phyloP scores from a whole-genome alignment of 37 sponge, comb jelly and placozoan species.

The Cliona cf. orientalis region DNA sequence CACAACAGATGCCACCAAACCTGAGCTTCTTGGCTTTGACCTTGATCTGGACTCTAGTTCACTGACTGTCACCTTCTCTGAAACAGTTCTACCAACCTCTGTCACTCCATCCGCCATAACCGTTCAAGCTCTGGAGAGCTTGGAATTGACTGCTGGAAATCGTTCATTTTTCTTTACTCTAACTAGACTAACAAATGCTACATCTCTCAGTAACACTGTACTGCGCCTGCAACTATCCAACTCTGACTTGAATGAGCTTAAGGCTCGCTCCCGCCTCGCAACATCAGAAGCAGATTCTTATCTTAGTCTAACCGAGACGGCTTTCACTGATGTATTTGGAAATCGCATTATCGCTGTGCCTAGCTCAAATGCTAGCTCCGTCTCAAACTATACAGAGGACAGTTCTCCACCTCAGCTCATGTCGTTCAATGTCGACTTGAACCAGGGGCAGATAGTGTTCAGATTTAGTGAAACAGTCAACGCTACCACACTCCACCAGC shows the following conservation, averaged over 20 bases:
- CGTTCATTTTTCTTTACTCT: slow-evolving; percentile 51
- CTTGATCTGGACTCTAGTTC: slow-evolving; percentile 77
- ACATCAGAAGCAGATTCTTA: slow-evolving; percentile 42
- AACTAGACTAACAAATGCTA: slow-evolving; percentile 28
- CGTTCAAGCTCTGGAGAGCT: slow-evolving; percentile 31
- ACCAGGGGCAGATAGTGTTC: slow-evolving; percentile 68
- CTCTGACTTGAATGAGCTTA: slow-evolving; percentile 76
- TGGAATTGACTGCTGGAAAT: slow-evolving; percentile 20
- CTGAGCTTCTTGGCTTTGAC: slow-evolving; percentile 57
- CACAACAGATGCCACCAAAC: slow-evolving; percentile 60
- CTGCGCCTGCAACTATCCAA: slow-evolving; percentile 46
- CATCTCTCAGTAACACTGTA: slow-evolving; percentile 45
- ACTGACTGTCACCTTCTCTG: slow-evolving; percentile 79
- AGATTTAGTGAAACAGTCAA: slow-evolving; percentile 89
- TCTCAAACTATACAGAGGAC: slow-evolving; percentile 51
- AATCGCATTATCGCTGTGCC: slow-evolving; percentile 45
- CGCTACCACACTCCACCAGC: slow-evolving; percentile 33
- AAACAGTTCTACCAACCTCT: slow-evolving; percentile 61
- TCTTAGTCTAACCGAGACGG: slow-evolving; percentile 45
- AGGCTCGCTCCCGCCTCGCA: slow-evolving; percentile 58
- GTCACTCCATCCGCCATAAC: slow-evolving; percentile 58
- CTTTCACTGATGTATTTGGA: slow-evolving; percentile 63
- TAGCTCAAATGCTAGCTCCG: slow-evolving; percentile 39
- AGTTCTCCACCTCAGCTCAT: slow-evolving; percentile 68
- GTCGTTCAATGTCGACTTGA: slow-evolving; percentile 69